Conservation (phyloP, 2,888 invertebrate genomes). For the Anorthoa munda region DNA sequence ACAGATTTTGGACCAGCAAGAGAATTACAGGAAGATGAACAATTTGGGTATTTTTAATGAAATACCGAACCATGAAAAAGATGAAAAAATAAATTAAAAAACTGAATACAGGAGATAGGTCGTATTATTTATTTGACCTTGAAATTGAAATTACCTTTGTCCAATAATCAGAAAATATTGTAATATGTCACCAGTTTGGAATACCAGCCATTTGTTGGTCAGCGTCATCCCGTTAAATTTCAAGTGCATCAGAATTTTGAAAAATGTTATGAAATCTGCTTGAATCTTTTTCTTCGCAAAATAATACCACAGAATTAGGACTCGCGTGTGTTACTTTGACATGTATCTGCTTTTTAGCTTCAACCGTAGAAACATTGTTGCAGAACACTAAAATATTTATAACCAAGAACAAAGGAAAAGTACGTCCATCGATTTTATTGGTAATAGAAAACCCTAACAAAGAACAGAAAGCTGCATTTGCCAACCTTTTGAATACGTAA, state of each 20-base stretch:
- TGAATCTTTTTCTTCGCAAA: neutral
- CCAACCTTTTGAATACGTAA: slow-evolving; percentile 30
- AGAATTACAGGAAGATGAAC: slow-evolving; percentile 98
- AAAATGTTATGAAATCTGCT: neutral
- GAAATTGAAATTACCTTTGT: neutral
- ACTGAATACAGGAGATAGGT: no score
- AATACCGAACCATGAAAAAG: no score
- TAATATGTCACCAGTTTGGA: no score
- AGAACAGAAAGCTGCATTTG: slow-evolving; percentile 14
- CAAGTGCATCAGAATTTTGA: no score
- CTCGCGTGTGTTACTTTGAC: neutral
- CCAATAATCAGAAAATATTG: no score
- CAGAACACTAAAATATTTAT: slow-evolving; percentile 3
- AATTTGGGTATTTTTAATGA: slow-evolving; percentile 95
- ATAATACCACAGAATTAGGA: no score
- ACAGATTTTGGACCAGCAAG: slow-evolving; percentile 99
- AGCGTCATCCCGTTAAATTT: no score
- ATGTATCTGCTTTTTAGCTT: neutral
- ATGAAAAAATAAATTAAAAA: no score
- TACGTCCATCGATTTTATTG: slow-evolving; percentile 10
- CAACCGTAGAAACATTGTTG: neutral
- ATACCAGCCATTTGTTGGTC: no score
- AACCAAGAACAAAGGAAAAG: slow-evolving; percentile 8
- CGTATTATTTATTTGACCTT: neutral
- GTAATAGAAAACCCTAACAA: slow-evolving; percentile 13